phyloP scores from a whole-genome alignment of 2,797 vertebrate genomes.

The Columba guinea region DNA sequence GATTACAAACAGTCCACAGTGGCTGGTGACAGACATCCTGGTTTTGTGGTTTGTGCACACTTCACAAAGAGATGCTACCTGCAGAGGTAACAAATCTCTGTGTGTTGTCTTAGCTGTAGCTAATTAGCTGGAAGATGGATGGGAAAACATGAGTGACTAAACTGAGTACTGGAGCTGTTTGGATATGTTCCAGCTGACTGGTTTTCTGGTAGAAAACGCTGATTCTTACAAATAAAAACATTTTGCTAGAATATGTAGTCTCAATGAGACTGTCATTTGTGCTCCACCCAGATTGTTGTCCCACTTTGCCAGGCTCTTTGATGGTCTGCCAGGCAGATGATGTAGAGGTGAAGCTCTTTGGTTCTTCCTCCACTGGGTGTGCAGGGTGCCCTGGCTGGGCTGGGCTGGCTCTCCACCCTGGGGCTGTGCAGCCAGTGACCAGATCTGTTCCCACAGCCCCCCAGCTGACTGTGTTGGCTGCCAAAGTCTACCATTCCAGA shows the following conservation, averaged over 20 bases:
- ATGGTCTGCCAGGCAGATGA: background rate
- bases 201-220: background rate
- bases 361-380: background rate
- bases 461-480: background rate
- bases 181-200: background rate
- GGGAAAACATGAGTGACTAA: slow-evolving; percentile 7
- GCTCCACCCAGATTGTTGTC: background rate
- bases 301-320: background rate
- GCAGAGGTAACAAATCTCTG: background rate
- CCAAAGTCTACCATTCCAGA: background rate
- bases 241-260: background rate
- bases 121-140: slow-evolving; percentile 40
- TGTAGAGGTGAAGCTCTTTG: background rate
- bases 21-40: slow-evolving; percentile 1
- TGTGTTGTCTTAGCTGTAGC: background rate
- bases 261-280: background rate
- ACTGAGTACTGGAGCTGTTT: background rate
- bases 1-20: background rate
- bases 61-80: background rate
- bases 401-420: background rate
- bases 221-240: background rate
- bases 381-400: background rate
- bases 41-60: background rate
- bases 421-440: background rate
- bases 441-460: background rate